A percentile compares a stretch with the other conserved stretches of the same genome.
These are phyloP conservation scores for Sussaba pulchella DNA, from an alignment of 2,888 invertebrate species.

Conservation along the genomic window DNA sequence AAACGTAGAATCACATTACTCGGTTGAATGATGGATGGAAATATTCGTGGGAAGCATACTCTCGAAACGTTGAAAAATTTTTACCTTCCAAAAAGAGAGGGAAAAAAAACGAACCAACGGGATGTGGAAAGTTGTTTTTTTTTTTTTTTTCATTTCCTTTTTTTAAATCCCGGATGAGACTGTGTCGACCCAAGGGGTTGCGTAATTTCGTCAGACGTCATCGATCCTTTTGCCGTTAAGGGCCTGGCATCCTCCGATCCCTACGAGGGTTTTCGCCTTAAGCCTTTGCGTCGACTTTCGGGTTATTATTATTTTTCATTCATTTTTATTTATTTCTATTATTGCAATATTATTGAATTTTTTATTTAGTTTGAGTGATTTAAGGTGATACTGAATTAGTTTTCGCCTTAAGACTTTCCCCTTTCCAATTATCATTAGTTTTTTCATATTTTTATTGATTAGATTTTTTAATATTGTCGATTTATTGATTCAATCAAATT, in stretches of 20 bases:
- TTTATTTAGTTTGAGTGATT: too few relatives aligned
- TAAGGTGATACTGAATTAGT: too few relatives aligned
- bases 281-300: conserved; percentile 75
- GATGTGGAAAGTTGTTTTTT: conserved; percentile 58
- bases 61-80: conserved; percentile 30
- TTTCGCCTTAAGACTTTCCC: too few relatives aligned
- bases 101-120: conserved; percentile 31
- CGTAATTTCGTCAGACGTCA: conserved; percentile 77
- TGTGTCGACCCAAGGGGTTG: conserved; percentile 76
- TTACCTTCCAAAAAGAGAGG: conserved; percentile 7
- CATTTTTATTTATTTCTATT: conserved; percentile 70
- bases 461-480: too few relatives aligned
- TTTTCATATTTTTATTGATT: too few relatives aligned
- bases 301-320: conserved; percentile 28
- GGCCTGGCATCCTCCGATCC: conserved; percentile 68
- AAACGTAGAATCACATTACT: conserved; percentile 44
- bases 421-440: too few relatives aligned
- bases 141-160: conserved; percentile 49
- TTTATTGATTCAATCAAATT: too few relatives aligned
- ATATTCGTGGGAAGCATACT: conserved; percentile 61
- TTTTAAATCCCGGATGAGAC: conserved; percentile 62
- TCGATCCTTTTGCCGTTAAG: conserved; percentile 74
- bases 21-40: conserved; percentile 57
- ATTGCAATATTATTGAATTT: conserved; percentile 63
- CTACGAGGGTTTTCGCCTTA: conserved; percentile 71